phyloP scores from a whole-genome alignment of 2,113 vertebrate genomes.

The Pimephales promelas region DNA sequence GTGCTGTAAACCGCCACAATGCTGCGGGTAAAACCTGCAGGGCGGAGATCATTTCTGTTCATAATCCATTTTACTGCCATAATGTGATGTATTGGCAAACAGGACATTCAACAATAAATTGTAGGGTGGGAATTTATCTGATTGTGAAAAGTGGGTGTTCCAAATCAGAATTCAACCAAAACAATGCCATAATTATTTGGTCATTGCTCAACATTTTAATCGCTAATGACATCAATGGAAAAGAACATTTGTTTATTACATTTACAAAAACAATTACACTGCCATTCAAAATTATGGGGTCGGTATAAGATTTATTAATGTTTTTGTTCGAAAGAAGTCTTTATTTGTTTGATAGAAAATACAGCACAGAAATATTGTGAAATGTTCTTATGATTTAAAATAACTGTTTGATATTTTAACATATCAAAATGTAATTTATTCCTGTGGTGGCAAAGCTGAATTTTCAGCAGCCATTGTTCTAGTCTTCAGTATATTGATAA shows the following conservation, averaged over 20 bases:
- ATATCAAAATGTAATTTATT: not conserved
- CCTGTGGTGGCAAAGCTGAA: not conserved
- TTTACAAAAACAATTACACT: not conserved
- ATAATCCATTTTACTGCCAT: not conserved
- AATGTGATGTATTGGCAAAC: not conserved
- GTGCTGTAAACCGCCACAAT: slow-evolving; percentile 93
- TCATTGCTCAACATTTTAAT: not conserved
- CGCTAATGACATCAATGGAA: not conserved
- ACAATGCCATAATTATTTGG: not conserved
- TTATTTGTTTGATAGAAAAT: too few species aligned
- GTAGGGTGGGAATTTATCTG: not conserved
- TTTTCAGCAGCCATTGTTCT: not conserved
- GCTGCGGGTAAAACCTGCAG: slow-evolving; percentile 90
- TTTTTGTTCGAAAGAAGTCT: not conserved
- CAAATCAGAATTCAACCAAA: too few species aligned
- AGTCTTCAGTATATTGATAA: not conserved
- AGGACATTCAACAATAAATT: not conserved
- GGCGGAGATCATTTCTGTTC: not conserved
- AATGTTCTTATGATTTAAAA: not conserved
- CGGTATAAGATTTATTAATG: not conserved
- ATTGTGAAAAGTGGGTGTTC: not conserved
- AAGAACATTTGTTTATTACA: not conserved
- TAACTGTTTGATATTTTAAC: not conserved
- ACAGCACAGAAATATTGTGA: not conserved
- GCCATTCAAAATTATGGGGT: not conserved